phyloP scores from a whole-genome alignment of 2,888 invertebrate species.

The Blera fallax region DNA sequence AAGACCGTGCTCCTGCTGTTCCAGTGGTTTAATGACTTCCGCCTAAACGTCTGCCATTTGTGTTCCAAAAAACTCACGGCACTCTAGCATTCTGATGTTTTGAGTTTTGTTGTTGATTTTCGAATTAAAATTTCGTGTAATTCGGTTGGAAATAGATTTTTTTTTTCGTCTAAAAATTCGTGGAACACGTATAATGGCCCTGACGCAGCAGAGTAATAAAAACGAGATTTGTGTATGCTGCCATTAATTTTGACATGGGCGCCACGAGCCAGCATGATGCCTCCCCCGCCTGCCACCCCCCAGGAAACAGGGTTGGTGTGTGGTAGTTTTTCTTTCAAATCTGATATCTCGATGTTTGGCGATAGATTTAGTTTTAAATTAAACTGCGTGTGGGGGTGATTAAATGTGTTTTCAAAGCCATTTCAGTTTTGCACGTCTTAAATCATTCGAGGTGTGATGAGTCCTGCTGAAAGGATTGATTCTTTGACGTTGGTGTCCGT shows the following conservation, averaged over 20 bases:
- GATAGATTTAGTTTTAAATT: not conserved
- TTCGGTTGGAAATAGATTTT: not conserved
- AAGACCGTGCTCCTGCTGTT: not conserved
- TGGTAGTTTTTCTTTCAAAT: not conserved
- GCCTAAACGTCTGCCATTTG: constrained; percentile 1
- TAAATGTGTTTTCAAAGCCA: not conserved
- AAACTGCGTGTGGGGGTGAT: not conserved
- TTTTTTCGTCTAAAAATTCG: not conserved
- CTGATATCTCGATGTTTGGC: not conserved
- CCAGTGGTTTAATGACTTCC: not conserved
- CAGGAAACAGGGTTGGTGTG: too few species aligned
- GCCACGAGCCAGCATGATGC: constrained; percentile 6
- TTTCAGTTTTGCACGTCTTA: not conserved
- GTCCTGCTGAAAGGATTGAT: not conserved
- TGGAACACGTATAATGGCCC: not conserved
- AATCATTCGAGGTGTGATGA: not conserved
- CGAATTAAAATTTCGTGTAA: not conserved
- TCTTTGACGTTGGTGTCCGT: not conserved
- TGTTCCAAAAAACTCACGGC: not conserved
- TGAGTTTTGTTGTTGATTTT: not conserved
- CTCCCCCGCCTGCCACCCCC: not conserved
- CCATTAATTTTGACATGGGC: constrained; percentile 7
- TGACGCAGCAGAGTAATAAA: not conserved
- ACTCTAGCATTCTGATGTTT: not conserved
- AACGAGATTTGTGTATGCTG: constrained; percentile 1